Evolutionary conservation across 2,113 vertebrate species (phyloP).

Genomic region (Cichladusa arquata): DNA sequence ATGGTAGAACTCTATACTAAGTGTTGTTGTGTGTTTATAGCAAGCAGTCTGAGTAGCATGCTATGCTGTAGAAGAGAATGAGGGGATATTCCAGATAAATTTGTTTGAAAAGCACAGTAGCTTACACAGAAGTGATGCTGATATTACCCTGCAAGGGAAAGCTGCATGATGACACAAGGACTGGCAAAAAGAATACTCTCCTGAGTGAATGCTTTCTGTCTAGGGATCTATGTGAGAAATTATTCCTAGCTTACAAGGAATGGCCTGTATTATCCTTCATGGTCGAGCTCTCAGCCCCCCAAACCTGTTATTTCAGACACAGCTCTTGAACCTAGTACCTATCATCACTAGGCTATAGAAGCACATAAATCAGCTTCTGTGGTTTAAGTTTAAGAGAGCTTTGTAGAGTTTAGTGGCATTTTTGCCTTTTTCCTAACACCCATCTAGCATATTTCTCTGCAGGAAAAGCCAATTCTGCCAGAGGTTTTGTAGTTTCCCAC

Average conservation of each 20-base stretch:
- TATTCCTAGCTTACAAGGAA: background rate
- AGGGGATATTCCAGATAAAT: background rate
- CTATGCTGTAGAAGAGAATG: background rate
- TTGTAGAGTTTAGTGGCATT: background rate
- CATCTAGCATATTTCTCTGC: background rate
- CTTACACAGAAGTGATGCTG: background rate
- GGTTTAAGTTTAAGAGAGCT: background rate
- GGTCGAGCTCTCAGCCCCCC: background rate
- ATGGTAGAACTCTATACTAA: background rate
- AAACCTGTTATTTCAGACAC: background rate
- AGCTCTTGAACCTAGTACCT: background rate
- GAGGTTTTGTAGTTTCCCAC: background rate
- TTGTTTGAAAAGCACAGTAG: background rate
- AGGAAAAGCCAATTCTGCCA: background rate
- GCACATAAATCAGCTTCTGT: background rate
- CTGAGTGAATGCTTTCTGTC: background rate
- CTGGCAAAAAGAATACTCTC: background rate
- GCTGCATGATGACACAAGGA: background rate
- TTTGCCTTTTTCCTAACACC: background rate
- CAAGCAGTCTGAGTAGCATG: background rate
- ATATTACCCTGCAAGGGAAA: background rate
- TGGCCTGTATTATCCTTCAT: background rate
- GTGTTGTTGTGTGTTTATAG: background rate
- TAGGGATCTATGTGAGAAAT: background rate
- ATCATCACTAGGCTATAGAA: background rate